Percentiles rank a stretch among this genome's conserved stretches.
Evolutionary conservation across 2,797 vertebrate species (phyloP).

Genomic region (Myotis planiceps): DNA sequence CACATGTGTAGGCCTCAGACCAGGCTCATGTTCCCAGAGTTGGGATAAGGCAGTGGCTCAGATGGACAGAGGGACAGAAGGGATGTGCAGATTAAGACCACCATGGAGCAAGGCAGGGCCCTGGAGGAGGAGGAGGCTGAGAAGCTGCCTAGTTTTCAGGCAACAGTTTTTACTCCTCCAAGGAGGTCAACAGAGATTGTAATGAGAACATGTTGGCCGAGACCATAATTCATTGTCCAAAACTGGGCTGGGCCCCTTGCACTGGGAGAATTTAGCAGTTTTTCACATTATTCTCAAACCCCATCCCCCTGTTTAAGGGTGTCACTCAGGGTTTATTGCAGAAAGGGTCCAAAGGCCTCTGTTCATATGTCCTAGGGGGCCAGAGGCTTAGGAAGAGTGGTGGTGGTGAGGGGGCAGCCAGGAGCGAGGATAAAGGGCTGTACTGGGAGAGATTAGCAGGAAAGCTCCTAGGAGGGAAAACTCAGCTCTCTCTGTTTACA

Average conservation of each 20-base stretch:
- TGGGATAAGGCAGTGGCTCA: neutral
- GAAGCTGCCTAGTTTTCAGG: slow-evolving; percentile 37
- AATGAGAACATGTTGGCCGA: slow-evolving; percentile 69
- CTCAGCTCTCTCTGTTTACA: neutral
- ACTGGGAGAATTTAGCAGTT: slow-evolving; percentile 61
- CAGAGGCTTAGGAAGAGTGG: slow-evolving; percentile 5
- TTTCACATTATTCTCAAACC: slow-evolving; percentile 57
- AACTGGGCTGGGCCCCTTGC: slow-evolving; percentile 62
- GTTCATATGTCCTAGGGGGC: neutral
- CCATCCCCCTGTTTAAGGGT: slow-evolving; percentile 51
- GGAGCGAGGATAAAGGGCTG: neutral
- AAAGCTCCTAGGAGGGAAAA: neutral
- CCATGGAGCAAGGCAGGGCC: slow-evolving; percentile 13
- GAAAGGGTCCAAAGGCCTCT: slow-evolving; percentile 42
- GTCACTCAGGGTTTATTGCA: slow-evolving; percentile 56
- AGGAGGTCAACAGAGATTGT: slow-evolving; percentile 64
- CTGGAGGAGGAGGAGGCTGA: slow-evolving; percentile 54
- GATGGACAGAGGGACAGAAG: slow-evolving; percentile 33
- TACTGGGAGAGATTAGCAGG: neutral
- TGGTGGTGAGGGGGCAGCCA: neutral
- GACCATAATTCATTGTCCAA: slow-evolving; percentile 57
- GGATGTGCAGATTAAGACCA: neutral
- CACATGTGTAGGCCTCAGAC: neutral
- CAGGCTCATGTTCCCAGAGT: slow-evolving; percentile 33
- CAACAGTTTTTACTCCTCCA: slow-evolving; percentile 50